Evolutionary conservation across 2,888 invertebrate species (phyloP).

Genomic region (Aleiodes alternator): DNA sequence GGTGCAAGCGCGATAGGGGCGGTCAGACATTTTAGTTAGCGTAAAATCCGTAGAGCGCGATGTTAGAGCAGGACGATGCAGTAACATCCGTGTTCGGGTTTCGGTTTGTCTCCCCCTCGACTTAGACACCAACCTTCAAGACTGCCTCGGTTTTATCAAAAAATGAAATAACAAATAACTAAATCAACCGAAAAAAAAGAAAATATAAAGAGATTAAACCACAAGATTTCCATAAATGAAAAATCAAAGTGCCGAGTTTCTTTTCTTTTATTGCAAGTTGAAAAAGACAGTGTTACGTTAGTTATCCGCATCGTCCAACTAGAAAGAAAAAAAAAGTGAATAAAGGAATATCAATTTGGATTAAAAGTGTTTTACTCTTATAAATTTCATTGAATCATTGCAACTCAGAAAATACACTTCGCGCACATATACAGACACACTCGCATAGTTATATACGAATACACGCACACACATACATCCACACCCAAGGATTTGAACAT

Average conservation of each 20-base stretch:
- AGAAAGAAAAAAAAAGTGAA: not conserved
- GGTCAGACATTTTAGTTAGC: constrained; percentile 62
- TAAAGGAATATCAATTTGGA: not conserved
- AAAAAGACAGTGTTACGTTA: constrained; percentile 21
- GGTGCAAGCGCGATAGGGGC: constrained; percentile 41
- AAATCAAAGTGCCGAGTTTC: not conserved
- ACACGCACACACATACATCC: constrained; percentile 15
- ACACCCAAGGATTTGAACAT: constrained; percentile 1
- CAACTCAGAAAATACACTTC: not conserved
- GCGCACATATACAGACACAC: constrained; percentile 14
- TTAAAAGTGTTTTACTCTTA: too few relatives aligned
- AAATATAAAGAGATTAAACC: constrained; percentile 20
- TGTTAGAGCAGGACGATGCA: constrained; percentile 72
- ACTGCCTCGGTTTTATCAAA: constrained; percentile 64
- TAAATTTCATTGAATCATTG: not conserved
- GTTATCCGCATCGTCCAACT: not conserved
- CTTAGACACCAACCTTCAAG: constrained; percentile 67
- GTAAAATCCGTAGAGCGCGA: constrained; percentile 67
- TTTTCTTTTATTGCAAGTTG: not conserved
- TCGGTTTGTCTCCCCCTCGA: constrained; percentile 67
- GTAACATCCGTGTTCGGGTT: constrained; percentile 69
- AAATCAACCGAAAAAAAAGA: not conserved
- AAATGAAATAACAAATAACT: constrained; percentile 31
- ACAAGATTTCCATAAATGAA: constrained; percentile 4
- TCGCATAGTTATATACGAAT: not conserved